Evolutionary conservation across 2,797 vertebrate species (phyloP), one percentile per base, ranked within the genome.

Genomic region (Enteromius mattozi): DNA sequence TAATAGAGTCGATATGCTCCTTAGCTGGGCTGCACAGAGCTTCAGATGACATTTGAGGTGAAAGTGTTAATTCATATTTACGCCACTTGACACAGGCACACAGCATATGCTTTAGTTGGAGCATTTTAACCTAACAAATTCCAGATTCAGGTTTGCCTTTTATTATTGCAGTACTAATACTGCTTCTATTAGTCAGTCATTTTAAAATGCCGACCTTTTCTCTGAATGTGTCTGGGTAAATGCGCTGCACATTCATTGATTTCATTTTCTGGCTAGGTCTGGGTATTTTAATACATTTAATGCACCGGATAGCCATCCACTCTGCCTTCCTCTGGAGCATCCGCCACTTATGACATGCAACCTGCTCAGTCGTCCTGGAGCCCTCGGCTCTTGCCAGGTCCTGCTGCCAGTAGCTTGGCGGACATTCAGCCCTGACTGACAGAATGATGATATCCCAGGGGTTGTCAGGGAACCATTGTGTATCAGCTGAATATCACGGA

Each of bases 361-460:
- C 85, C 84, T 86, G 88, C 70, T 68, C 81, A 42, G 69, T 47
- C 75, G 13, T 37, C 59, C 72, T 56, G 17, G 51, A 78, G 85
- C 83, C 77, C 37, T 37, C 30, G 63, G 70, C 70, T 76, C 72
- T 74, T 82, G 59, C 78, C 80, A 66, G 84, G 56, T 59, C 42
- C 59, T 74, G 45, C 40, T 71, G 65, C 47, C 77, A 82, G 70
- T 27, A 56, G 59, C 70, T 81, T 68, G 65, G 45, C 33, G 5
- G 24, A 84, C 65, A 78, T 81, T 68, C 61, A 82, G 54, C 59
- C 33, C 69, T 81, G 85, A 71, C 69, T 87, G 82, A 86, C 85
- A 83, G 75, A 85, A 85, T 86, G 42, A 85, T 83, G 70, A 85
- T 85, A 81, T 88, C 77, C 85, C 86, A 72, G 37, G 47, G 82